These are phyloP conservation scores for Taenaris catops DNA, from an alignment of 2,888 invertebrate genomes.

Conservation along the genomic window DNA sequence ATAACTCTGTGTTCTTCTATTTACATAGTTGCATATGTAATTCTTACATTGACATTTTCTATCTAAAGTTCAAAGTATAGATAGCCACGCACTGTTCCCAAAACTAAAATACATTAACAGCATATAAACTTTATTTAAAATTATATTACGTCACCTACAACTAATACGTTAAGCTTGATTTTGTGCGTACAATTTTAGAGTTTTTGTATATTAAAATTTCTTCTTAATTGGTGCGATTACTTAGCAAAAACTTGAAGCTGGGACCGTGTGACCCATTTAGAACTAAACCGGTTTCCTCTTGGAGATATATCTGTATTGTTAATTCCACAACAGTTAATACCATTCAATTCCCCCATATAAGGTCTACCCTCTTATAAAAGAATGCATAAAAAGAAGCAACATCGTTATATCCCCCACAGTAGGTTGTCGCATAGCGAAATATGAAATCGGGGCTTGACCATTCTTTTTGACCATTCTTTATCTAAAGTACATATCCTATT, in stretches of 20 bases:
- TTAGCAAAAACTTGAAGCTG: slow-evolving; percentile 60
- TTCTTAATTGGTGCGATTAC: too few relatives aligned
- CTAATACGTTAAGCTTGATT: too few relatives aligned
- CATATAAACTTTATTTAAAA: too few relatives aligned
- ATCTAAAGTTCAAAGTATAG: too few relatives aligned
- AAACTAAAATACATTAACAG: too few relatives aligned
- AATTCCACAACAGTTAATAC: slow-evolving; percentile 68
- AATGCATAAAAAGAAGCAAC: slow-evolving; percentile 70
- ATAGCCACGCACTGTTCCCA: too few relatives aligned
- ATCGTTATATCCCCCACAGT: slow-evolving; percentile 56
- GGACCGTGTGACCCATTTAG: slow-evolving; percentile 79
- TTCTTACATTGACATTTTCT: too few relatives aligned
- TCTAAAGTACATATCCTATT: slow-evolving; percentile 30
- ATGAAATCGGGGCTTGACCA: slow-evolving; percentile 62
- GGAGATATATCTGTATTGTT: slow-evolving; percentile 69
- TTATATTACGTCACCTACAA: too few relatives aligned
- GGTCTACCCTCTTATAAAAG: slow-evolving; percentile 65
- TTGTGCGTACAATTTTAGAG: too few relatives aligned
- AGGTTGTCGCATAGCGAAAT: slow-evolving; percentile 60
- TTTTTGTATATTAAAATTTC: too few relatives aligned
- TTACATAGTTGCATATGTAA: too few relatives aligned
- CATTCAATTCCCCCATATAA: slow-evolving; percentile 66
- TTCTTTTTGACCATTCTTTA: slow-evolving; percentile 50
- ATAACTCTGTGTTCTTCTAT: too few relatives aligned
- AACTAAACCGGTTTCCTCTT: slow-evolving; percentile 74